phyloP scores from a whole-genome alignment of 2,113 vertebrate species.

The Cricetomys ansorgei region DNA sequence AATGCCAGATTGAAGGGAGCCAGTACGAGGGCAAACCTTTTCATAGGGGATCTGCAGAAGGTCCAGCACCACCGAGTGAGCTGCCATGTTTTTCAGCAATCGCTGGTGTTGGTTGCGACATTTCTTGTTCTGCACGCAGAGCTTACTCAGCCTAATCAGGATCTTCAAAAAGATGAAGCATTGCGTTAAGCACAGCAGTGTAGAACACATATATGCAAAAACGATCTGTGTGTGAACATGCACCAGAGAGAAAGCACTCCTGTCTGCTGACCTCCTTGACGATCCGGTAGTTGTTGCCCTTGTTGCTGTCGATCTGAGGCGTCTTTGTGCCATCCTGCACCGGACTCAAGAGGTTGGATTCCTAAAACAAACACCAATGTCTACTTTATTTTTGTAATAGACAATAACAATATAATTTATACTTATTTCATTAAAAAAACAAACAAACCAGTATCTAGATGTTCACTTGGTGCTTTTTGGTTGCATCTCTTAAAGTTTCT shows the following conservation, averaged over 20 bases:
- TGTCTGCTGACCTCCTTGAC: slow-evolving; percentile 93
- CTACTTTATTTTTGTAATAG: neutral
- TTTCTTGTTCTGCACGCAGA: slow-evolving; percentile 94
- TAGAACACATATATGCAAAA: neutral
- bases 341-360: slow-evolving; percentile 92
- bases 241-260: neutral
- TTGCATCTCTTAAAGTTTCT: neutral
- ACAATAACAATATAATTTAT: neutral
- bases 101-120: slow-evolving; percentile 95
- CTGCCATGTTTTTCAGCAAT: slow-evolving; percentile 98
- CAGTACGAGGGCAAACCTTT: slow-evolving; percentile 88
- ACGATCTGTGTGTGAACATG: neutral
- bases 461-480: neutral
- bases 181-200: neutral
- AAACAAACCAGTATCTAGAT: neutral
- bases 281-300: slow-evolving; percentile 96
- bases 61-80: slow-evolving; percentile 96
- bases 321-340: slow-evolving; percentile 93
- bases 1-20: neutral
- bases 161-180: slow-evolving; percentile 87
- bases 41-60: slow-evolving; percentile 98
- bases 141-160: slow-evolving; percentile 93
- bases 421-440: neutral
- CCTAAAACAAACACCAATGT: slow-evolving; percentile 86
- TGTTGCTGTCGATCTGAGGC: slow-evolving; percentile 97